Evolutionary conservation across 2,797 vertebrate species (phyloP).

Genomic region (Vespertilio murinus): DNA sequence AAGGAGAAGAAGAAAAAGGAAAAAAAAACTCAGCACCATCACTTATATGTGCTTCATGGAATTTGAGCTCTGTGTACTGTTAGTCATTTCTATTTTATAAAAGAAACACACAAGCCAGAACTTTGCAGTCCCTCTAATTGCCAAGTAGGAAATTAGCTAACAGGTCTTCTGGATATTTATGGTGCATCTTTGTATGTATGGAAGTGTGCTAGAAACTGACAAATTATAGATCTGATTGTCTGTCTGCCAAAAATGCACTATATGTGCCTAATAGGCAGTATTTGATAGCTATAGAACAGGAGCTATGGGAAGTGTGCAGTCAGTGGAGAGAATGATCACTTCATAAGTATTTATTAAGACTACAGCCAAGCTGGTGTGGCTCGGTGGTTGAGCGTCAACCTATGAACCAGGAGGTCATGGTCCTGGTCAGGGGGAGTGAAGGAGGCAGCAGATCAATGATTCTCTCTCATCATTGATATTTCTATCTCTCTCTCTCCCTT

Average conservation of each 20-base stretch:
- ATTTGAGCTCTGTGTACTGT: background rate
- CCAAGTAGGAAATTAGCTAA: constrained; percentile 28
- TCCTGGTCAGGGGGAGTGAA: no score
- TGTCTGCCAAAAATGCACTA: background rate
- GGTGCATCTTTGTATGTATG: background rate
- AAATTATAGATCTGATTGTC: background rate
- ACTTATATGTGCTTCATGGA: background rate
- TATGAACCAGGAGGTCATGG: no score
- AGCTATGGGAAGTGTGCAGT: background rate
- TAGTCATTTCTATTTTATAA: constrained; percentile 3
- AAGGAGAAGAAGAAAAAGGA: background rate
- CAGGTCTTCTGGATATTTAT: background rate
- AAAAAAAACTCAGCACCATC: background rate
- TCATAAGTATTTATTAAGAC: background rate
- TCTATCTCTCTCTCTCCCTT: no score
- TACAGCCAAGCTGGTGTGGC: no score
- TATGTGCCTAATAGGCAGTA: background rate
- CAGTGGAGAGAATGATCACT: background rate
- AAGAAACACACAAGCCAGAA: background rate
- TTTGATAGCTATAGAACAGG: background rate
- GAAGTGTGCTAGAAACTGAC: background rate
- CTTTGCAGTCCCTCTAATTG: constrained; percentile 1
- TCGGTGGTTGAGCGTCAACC: no score
- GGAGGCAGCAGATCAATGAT: no score
- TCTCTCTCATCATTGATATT: no score